Conservation (phyloP, 2,113 vertebrate genomes). For the Regulus satrapa region DNA sequence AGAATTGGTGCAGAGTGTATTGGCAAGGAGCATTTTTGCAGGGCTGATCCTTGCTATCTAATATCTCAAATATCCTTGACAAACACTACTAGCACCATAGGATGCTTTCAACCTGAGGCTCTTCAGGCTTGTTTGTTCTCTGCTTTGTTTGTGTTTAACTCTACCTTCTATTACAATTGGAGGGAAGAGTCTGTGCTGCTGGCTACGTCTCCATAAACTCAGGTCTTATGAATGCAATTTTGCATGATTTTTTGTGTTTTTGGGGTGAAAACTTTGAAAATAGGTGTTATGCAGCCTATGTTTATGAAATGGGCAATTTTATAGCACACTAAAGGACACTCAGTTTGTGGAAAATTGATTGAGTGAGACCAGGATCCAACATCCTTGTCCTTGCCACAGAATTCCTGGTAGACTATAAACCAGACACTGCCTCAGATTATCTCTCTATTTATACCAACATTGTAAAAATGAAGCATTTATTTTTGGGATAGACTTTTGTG, state of each 20-base stretch:
- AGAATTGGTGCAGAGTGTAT: not conserved
- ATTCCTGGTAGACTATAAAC: rapidly evolving
- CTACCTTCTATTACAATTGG: not conserved
- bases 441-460: rapidly evolving
- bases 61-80: not conserved
- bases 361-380: not conserved
- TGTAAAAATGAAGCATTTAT: not conserved
- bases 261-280: not conserved
- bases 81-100: not conserved
- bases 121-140: not conserved
- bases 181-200: not conserved
- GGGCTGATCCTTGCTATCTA: not conserved
- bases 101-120: not conserved
- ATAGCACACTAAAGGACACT: not conserved
- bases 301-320: not conserved
- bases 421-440: not conserved
- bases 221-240: not conserved
- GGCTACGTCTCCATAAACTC: not conserved
- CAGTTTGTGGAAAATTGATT: not conserved
- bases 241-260: not conserved
- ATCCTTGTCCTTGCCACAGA: not conserved
- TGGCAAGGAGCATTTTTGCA: not conserved
- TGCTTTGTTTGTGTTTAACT: not conserved
- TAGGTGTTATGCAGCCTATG: not conserved
- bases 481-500: not conserved